Percentiles rank a stretch among this genome's conserved stretches.
These are phyloP conservation scores for Kryptolebias marmoratus DNA, from an alignment of 2,113 vertebrate species.

Conservation along the genomic window DNA sequence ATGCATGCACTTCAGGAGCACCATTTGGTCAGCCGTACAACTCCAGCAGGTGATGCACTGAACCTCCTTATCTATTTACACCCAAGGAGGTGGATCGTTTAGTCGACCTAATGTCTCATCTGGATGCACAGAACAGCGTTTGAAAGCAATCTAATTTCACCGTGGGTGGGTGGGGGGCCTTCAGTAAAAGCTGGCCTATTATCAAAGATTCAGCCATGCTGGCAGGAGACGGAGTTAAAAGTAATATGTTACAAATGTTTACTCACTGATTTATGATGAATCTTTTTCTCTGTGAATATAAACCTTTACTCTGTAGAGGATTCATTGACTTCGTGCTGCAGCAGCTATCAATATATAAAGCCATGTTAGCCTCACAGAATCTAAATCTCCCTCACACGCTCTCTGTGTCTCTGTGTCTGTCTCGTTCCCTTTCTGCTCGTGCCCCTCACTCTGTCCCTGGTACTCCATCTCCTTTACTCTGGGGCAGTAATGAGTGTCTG, in stretches of 20 bases:
- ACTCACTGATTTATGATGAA: constrained; percentile 11
- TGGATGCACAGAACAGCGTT: constrained; percentile 51
- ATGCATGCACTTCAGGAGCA: constrained; percentile 48
- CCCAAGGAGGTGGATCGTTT: constrained; percentile 63
- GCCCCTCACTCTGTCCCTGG: constrained; percentile 55
- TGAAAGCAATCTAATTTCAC: constrained; percentile 60
- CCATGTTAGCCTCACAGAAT: constrained; percentile 45
- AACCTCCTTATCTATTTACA: constrained; percentile 63
- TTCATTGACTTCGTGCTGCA: constrained; percentile 27
- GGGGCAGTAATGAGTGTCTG: constrained; percentile 73
- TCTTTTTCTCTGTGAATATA: constrained; percentile 13
- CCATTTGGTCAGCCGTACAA: constrained; percentile 40
- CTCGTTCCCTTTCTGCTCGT: constrained; percentile 30
- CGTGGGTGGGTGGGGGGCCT: constrained; percentile 32
- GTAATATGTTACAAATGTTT: constrained; percentile 44
- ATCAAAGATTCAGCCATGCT: constrained; percentile 37
- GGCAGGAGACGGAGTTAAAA: constrained; percentile 29
- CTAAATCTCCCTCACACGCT: constrained; percentile 35
- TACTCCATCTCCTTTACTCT: constrained; percentile 64
- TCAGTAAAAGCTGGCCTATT: constrained; percentile 50
- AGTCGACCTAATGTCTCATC: constrained; percentile 67
- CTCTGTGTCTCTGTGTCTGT: constrained; percentile 20
- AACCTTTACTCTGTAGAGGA: constrained; percentile 24
- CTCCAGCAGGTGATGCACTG: constrained; percentile 28
- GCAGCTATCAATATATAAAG: constrained; percentile 42